These are phyloP conservation scores for Accipiter cooperii DNA, from an alignment of 2,113 vertebrate genomes.

Conservation along the genomic window DNA sequence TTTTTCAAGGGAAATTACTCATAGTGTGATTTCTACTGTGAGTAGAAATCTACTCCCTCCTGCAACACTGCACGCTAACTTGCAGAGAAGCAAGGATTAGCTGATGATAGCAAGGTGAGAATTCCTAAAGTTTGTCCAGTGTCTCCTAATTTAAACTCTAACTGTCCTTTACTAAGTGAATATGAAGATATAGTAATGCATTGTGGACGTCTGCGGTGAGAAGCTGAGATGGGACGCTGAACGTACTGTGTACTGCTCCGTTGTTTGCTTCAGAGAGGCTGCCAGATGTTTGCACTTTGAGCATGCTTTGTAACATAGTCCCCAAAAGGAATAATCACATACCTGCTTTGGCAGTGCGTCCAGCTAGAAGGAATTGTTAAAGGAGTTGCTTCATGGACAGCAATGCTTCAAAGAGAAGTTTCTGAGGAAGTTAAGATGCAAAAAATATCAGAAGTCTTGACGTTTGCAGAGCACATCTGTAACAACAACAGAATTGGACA, in stretches of 20 bases:
- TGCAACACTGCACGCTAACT: background rate
- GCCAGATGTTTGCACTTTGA: background rate
- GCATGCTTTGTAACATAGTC: background rate
- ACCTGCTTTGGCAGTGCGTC: background rate
- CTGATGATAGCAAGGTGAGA: background rate
- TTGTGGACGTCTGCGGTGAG: background rate
- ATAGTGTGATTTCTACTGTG: constrained; percentile 14
- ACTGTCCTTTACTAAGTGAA: background rate
- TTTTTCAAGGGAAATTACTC: constrained; percentile 65
- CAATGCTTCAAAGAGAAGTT: background rate
- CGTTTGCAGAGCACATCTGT: background rate
- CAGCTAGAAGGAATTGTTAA: background rate
- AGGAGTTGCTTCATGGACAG: background rate
- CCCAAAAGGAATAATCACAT: background rate
- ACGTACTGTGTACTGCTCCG: background rate
- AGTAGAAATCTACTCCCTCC: background rate
- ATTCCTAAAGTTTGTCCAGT: background rate
- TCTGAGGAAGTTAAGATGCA: background rate
- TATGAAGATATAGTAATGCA: background rate
- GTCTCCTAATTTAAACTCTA: background rate
- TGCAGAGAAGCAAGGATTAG: background rate
- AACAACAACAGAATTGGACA: background rate
- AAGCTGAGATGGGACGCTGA: background rate
- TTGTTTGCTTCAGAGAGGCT: background rate
- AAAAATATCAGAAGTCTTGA: background rate